Conservation (phyloP, 2,888 invertebrate genomes). For the Microctonus brassicae region DNA sequence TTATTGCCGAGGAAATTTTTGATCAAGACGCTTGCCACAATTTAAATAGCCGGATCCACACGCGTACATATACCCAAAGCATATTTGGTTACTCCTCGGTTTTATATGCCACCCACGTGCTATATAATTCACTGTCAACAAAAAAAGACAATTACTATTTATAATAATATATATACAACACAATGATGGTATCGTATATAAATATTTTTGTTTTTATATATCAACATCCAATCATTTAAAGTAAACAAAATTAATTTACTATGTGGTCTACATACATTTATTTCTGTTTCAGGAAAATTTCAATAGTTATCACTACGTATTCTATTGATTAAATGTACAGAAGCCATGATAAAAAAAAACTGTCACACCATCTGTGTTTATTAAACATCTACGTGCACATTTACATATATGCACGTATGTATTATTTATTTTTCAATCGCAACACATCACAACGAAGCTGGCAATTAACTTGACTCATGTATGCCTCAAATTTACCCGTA, state of each 20-base stretch:
- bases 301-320: not conserved
- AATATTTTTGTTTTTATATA: not conserved
- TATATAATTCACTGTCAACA: conserved; percentile 30
- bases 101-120: conserved; percentile 42
- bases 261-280: not conserved
- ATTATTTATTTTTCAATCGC: not conserved
- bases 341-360: not conserved
- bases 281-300: not conserved
- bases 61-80: conserved; percentile 36
- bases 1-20: conserved; percentile 59
- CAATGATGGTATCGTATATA: not conserved
- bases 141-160: conserved; percentile 3
- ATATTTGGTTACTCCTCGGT: conserved; percentile 38
- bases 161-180: too few relatives aligned
- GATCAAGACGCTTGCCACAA: conserved; percentile 57
- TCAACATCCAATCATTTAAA: not conserved
- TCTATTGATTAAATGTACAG: not conserved
- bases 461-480: conserved; percentile 9
- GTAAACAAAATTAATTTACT: not conserved
- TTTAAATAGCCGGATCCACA: conserved; percentile 50
- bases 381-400: not conserved
- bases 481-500: not conserved
- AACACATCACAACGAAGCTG: too few relatives aligned
- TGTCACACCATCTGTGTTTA: not conserved
- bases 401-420: not conserved